A percentile compares a stretch with the other conserved stretches of the same genome.
Evolutionary conservation across 1,140 invertebrate species (phyloP).

Genomic region (Magallana gigas): DNA sequence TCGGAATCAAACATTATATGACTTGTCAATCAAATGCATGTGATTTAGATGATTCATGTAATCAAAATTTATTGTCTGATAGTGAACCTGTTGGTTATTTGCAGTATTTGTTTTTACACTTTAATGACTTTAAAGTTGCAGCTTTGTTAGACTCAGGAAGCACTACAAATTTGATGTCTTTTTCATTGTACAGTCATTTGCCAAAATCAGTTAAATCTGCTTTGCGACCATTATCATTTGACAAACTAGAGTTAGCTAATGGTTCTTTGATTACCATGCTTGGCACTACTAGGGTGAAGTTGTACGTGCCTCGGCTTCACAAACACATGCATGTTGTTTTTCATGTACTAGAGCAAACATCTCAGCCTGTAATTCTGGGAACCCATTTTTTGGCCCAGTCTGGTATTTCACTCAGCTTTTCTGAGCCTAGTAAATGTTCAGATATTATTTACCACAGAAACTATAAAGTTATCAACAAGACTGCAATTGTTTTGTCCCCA

Average conservation of each 20-base stretch:
- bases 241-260: background rate
- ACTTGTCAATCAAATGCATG: no score
- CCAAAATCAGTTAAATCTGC: background rate
- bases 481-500: no score
- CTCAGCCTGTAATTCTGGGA: background rate
- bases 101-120: background rate
- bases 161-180: background rate
- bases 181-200: background rate
- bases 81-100: background rate
- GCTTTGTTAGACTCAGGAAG: background rate
- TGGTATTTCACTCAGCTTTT: background rate
- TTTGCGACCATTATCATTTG: background rate
- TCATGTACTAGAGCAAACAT: background rate
- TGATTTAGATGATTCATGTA: no score
- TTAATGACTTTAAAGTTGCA: background rate
- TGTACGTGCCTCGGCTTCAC: background rate
- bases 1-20: no score
- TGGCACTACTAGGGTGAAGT: background rate
- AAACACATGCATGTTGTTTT: background rate
- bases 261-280: background rate
- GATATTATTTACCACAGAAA: no score
- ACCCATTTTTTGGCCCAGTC: constrained; percentile 3
- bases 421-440: background rate
- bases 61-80: background rate
- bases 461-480: no score